Evolutionary conservation across 2,888 invertebrate species (phyloP).

Genomic region (Linnaemya tessellans): DNA sequence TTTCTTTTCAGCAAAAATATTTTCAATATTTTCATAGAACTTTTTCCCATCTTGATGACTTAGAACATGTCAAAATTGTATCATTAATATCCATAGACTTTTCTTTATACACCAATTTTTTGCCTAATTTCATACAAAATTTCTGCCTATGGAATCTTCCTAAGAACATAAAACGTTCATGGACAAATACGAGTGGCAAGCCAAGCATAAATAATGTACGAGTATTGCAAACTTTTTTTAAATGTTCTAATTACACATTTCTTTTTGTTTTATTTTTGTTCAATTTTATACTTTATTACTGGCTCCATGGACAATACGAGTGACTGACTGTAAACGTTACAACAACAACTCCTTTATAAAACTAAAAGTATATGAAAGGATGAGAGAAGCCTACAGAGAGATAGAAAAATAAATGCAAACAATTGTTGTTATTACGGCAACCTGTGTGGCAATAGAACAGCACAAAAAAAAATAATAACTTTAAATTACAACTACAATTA

Average conservation of each 20-base stretch:
- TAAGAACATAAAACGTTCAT: constrained; percentile 36
- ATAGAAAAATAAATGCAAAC: constrained; percentile 5
- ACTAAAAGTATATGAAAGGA: background rate
- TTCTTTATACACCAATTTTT: background rate
- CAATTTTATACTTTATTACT: background rate
- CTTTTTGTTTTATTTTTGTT: too few species aligned
- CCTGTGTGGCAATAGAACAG: constrained; percentile 29
- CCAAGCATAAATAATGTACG: constrained; percentile 48
- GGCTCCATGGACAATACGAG: background rate
- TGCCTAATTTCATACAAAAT: constrained; percentile 1
- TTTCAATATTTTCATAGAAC: too few species aligned
- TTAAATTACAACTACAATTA: constrained; percentile 44
- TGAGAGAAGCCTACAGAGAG: constrained; percentile 6
- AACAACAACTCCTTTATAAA: constrained; percentile 5
- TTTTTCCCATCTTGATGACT: too few species aligned
- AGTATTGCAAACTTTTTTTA: constrained; percentile 48
- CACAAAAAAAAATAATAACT: background rate
- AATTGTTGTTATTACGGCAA: constrained; percentile 20
- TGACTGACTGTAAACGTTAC: background rate
- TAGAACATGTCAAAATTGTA: too few species aligned
- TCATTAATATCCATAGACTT: background rate
- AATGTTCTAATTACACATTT: constrained; percentile 54
- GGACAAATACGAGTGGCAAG: constrained; percentile 22
- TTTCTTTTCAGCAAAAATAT: too few species aligned
- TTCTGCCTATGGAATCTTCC: background rate